Base-by-base conservation (phyloP, 2,888 invertebrate genomes). In the Thera britannica region DNA sequence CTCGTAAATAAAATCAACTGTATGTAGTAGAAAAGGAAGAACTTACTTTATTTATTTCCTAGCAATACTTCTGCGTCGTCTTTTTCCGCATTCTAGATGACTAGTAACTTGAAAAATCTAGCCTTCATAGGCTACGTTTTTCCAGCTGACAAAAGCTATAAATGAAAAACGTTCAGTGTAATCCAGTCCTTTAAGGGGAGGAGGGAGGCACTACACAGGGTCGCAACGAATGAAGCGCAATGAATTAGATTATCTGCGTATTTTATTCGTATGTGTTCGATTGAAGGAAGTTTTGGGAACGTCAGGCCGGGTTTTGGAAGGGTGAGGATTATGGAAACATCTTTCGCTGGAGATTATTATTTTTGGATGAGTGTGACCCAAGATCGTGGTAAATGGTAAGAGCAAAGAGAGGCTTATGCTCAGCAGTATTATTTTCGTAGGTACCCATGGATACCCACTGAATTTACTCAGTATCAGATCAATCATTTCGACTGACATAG, bases 141-240 rank as follows among this genome's bases (percentile, higher is more conserved):
- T 23, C 1, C 23, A 23, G 23, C 23, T 23, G 23, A 23, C 23
- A 23, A 23, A 23, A 23, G 23, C 23, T 23, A 23, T 23, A 23
- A 23, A 23, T 23, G 23, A 46, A 46, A 46, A 46, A 46, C 12
- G 12, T n/a, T 12, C 12, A 46, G 12, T 65, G 62, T 65, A 46
- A 65, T 44, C 58, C 62, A 59, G 46, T n/a, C 62, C 38, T 65
- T 56, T 4, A n/a, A 65, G 65, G 55, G 57, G 23, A 23, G 23
- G 55, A 51, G 46, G 23, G 12, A 51, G 48, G 23, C 36, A 35
- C 35, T 55, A 65, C 69, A 69, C 69, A 65, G 56, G 61, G 34
- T 54, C 49, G 9, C 38, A 46, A 38, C 35, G 61, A 23, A 66
- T 66, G 65, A 51, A 51, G 44, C 60, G 48, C 55, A 57, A 46